Evolutionary conservation across 2,113 vertebrate genomes (phyloP).

Genomic region (Castor canadensis): DNA sequence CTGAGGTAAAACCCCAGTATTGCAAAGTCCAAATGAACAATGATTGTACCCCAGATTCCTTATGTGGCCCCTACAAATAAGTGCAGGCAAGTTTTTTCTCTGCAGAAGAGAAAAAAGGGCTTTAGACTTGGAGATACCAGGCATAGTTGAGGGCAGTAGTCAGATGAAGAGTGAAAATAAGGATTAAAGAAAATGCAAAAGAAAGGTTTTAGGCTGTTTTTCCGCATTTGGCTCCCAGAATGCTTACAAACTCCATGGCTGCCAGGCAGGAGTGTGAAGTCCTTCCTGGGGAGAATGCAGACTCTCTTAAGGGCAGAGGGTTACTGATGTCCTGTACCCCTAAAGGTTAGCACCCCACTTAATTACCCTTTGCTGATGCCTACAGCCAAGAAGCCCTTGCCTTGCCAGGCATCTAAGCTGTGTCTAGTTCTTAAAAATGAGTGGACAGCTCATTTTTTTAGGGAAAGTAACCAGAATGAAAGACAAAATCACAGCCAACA

Average conservation of each 20-base stretch:
- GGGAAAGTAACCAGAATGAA: neutral
- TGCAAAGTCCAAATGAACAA: neutral
- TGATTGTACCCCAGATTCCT: rapidly evolving
- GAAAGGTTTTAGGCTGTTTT: neutral
- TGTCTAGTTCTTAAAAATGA: neutral
- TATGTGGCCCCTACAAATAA: neutral
- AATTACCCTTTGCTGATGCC: neutral
- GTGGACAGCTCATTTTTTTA: neutral
- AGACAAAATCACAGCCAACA: neutral
- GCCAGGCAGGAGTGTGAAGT: neutral
- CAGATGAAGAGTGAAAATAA: neutral
- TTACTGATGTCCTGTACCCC: rapidly evolving
- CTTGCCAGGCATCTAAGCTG: neutral
- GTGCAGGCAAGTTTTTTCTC: neutral
- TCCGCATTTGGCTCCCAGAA: neutral
- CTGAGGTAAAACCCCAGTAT: too few relatives aligned
- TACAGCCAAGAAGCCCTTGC: neutral
- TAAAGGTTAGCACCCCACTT: neutral
- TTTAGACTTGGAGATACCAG: neutral
- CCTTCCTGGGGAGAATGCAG: neutral
- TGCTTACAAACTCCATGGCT: neutral
- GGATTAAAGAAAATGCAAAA: neutral
- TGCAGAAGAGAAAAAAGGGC: neutral
- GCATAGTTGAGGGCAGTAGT: neutral
- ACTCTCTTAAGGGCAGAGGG: neutral